Evolutionary conservation across 1,140 invertebrate species (phyloP).

Genomic region (Papilio machaon): DNA sequence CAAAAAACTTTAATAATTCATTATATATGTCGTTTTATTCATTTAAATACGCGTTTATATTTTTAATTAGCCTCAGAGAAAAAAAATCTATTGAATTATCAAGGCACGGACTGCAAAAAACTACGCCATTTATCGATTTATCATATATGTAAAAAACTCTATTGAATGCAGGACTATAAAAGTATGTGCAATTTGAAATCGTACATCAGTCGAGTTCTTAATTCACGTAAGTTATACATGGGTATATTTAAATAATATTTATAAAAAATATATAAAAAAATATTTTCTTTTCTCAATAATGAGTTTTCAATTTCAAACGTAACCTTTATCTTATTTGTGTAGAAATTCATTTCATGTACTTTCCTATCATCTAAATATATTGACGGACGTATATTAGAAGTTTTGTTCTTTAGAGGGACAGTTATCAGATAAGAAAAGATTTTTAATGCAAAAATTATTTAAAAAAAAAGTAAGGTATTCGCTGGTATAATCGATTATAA

Average conservation of each 20-base stretch:
- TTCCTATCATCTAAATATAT: too few species aligned
- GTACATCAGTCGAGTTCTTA: not conserved
- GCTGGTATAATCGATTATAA: too few species aligned
- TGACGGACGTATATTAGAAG: too few species aligned
- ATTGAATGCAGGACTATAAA: constrained; percentile 16
- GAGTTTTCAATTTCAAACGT: too few species aligned
- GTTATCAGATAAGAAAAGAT: too few species aligned
- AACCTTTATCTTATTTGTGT: too few species aligned
- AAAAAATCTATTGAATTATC: not conserved
- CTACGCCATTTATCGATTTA: not conserved
- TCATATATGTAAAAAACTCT: not conserved
- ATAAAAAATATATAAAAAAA: too few species aligned
- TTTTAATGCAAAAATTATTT: too few species aligned
- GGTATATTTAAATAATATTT: not conserved
- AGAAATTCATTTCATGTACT: too few species aligned
- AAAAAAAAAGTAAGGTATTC: too few species aligned
- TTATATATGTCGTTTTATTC: not conserved
- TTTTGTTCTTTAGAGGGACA: too few species aligned
- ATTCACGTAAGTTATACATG: constrained; percentile 2
- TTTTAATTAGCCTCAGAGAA: not conserved
- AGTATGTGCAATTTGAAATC: not conserved
- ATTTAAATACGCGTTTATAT: constrained; percentile 9
- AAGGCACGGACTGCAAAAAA: constrained; percentile 16
- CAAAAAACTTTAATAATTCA: not conserved
- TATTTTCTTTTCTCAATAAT: too few species aligned